Evolutionary conservation across 2,113 vertebrate genomes (phyloP), one percentile per base, ranked within the genome.

Genomic region (Elachura formosa): DNA sequence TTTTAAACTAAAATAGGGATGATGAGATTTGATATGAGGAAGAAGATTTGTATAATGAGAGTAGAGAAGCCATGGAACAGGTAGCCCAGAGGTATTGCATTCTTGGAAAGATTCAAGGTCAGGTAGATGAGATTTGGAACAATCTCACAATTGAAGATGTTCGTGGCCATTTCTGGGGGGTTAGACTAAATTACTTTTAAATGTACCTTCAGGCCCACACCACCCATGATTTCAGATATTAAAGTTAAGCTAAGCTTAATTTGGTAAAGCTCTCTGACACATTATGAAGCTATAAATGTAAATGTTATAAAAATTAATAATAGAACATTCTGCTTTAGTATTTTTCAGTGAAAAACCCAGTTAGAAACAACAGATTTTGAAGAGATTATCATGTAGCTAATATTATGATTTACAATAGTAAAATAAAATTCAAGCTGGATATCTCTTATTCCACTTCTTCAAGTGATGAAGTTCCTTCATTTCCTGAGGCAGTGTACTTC

Each of bases 81-180:
- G 34, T 43, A 62, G 16, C 33, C 22, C 22, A 34, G 49, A 52
- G 9, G 8, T 11, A 29, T 7, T 4, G 1, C 2, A 24, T 15
- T 7, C 18, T 29, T 71, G n/a, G 31, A 28, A 51, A 51, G 38
- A 52, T 40, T 46, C 43, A 40, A 45, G 18, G 43, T 58, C 38
- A 24, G 29, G 14, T 40, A 29, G 49, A 56, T 24, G 43, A 22
- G 20, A 12, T 41, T 75, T 3, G 12, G 62, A 63, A 29, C 28
- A 56, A 16, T 14, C 3, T 34, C 41, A 10, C 40, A 52, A n/a
- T 11, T 58, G 14, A 71, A 71, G 43, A 14, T 41, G 29, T 52
- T 18, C 12, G n/a, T 58, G 24, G 4, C 63, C 12, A 18, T 26
- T 56, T 36, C 14, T 31, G 3, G 4, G 7, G 7, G 2, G 1